Conservation (phyloP, 2,113 vertebrate species). For the Propithecus coquereli region DNA sequence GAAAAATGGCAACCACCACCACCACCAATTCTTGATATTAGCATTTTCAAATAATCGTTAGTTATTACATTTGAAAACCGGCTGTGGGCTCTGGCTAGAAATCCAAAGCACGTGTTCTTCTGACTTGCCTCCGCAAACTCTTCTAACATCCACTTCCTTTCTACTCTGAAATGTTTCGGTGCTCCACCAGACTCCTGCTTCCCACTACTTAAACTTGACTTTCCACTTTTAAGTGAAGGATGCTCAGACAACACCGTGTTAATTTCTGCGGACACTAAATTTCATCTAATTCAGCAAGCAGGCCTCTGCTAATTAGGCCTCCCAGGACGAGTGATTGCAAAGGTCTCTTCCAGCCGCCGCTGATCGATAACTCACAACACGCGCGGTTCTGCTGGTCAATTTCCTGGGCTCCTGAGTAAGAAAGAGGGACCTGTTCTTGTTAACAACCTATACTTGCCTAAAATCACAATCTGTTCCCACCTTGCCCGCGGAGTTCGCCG, state of each 20-base stretch:
- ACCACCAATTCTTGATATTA: too few relatives aligned
- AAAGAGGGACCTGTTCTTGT: conserved; percentile 63
- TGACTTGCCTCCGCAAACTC: conserved; percentile 56
- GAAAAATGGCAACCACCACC: neutral
- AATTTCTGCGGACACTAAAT: conserved; percentile 84
- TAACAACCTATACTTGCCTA: conserved; percentile 53
- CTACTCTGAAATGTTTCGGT: conserved; percentile 67
- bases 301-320: conserved; percentile 86
- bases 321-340: conserved; percentile 74
- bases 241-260: conserved; percentile 79
- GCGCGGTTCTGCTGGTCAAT: conserved; percentile 77
- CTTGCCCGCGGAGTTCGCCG: neutral
- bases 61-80: neutral
- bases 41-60: neutral
- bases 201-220: conserved; percentile 78
- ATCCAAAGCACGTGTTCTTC: neutral
- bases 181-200: conserved; percentile 65
- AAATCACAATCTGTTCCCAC: neutral
- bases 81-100: too few relatives aligned
- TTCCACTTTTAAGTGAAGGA: conserved; percentile 79
- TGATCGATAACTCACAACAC: conserved; percentile 79
- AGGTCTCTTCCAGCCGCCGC: conserved; percentile 74
- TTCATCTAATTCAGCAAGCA: conserved; percentile 87
- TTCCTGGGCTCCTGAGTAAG: conserved; percentile 71
- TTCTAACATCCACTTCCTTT: conserved; percentile 72